phyloP scores from a whole-genome alignment of 2,113 vertebrate genomes.

The Hassar affinis region DNA sequence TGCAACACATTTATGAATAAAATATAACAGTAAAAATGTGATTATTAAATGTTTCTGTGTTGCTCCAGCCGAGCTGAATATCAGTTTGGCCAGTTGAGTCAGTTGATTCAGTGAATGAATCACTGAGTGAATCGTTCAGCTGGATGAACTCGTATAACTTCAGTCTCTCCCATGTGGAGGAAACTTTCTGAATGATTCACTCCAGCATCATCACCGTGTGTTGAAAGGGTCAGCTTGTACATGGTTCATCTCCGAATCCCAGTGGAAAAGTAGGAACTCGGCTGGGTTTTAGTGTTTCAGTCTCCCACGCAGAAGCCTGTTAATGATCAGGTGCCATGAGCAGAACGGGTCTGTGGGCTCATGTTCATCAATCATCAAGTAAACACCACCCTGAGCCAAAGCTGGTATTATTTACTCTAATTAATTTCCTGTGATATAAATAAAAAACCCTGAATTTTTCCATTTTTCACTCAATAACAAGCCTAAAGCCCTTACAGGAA shows the following conservation, averaged over 20 bases:
- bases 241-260: neutral
- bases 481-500: slow-evolving; percentile 33
- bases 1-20: neutral
- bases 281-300: neutral
- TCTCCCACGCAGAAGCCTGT: slow-evolving; percentile 6
- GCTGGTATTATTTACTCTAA: slow-evolving; percentile 22
- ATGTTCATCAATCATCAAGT: slow-evolving; percentile 2
- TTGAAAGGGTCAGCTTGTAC: neutral
- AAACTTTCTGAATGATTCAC: neutral
- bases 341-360: slow-evolving; percentile 17
- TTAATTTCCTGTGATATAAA: slow-evolving; percentile 30
- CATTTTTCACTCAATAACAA: slow-evolving; percentile 32
- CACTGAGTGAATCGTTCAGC: neutral
- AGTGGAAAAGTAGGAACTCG: neutral
- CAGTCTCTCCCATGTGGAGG: neutral
- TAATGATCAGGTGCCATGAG: slow-evolving; percentile 36
- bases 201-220: neutral
- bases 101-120: neutral
- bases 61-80: neutral
- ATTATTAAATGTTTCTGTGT: neutral
- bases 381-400: neutral
- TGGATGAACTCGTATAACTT: neutral
- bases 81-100: neutral
- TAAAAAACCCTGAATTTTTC: neutral
- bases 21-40: neutral